Conservation (phyloP, 2,113 vertebrate species). For the Hoplias malabaricus region DNA sequence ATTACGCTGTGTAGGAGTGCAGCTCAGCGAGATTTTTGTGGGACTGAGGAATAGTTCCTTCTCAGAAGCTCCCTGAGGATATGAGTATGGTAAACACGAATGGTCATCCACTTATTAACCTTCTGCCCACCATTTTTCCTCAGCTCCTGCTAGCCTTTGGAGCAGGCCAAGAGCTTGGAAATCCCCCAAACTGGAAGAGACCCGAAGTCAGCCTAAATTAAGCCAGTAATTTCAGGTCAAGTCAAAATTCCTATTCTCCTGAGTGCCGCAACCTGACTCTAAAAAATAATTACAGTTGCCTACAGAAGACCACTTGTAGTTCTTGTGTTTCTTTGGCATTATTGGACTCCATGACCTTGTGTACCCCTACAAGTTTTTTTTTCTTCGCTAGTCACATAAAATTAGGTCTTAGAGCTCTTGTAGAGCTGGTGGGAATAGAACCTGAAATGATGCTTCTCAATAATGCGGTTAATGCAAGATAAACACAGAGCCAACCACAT, state of each 20-base stretch:
- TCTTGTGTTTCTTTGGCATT: not conserved
- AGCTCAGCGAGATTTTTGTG: conserved; percentile 24
- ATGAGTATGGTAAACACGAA: conserved; percentile 43
- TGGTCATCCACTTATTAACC: conserved; percentile 45
- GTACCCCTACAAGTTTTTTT: not conserved
- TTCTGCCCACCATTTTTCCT: conserved; percentile 41
- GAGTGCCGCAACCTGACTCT: conserved; percentile 4
- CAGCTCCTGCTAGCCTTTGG: conserved; percentile 17
- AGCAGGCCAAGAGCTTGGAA: conserved; percentile 33
- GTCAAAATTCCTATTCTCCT: conserved; percentile 23
- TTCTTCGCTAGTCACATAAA: not conserved
- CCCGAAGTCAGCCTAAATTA: conserved; percentile 33
- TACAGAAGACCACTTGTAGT: conserved; percentile 12
- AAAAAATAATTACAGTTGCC: conserved; percentile 19
- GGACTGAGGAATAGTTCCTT: conserved; percentile 15
- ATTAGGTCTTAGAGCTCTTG: not conserved
- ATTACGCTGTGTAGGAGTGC: conserved; percentile 29
- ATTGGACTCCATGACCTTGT: not conserved
- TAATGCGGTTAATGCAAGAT: conserved; percentile 52
- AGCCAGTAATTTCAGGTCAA: conserved; percentile 30
- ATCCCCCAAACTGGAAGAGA: conserved; percentile 39
- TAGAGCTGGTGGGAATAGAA: not conserved
- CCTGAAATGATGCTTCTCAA: not conserved
- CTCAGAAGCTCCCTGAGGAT: conserved; percentile 34
- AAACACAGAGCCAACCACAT: conserved; percentile 51